A percentile compares a stretch with the other conserved stretches of the same genome.
Evolutionary conservation across 2,888 invertebrate species (phyloP).

Genomic region (Heliconius erato): DNA sequence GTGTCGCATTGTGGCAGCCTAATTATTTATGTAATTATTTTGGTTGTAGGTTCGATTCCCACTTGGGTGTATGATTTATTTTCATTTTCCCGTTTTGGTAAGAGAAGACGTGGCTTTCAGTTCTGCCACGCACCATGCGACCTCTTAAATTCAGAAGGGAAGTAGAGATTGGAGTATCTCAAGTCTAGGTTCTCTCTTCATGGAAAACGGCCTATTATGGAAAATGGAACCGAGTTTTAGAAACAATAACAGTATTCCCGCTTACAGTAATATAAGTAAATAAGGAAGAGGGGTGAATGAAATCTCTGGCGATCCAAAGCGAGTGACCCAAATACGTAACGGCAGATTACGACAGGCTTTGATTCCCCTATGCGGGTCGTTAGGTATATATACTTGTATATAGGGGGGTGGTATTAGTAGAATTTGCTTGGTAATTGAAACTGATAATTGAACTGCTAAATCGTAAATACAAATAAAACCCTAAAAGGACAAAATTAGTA

Average conservation of each 20-base stretch:
- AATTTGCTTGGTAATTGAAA: not conserved
- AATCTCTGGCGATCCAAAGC: slow-evolving; percentile 21
- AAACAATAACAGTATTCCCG: not conserved
- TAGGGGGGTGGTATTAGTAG: not conserved
- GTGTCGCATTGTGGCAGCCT: no score
- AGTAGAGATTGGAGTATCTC: not conserved
- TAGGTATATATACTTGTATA: not conserved
- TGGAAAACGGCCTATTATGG: no score
- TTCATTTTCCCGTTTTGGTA: no score
- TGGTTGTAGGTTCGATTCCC: not conserved
- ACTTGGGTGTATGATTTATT: not conserved
- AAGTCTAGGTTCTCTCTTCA: no score
- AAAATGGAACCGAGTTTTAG: no score
- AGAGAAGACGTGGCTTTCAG: no score
- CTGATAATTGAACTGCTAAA: no score
- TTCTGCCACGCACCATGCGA: no score
- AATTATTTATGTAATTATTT: no score
- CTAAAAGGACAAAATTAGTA: no score
- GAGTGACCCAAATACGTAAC: slow-evolving; percentile 20
- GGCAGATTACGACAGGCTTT: slow-evolving; percentile 7
- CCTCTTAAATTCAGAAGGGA: not conserved
- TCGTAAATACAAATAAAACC: no score
- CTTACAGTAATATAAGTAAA: not conserved
- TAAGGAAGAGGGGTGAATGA: not conserved
- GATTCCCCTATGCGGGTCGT: slow-evolving; percentile 3